Evolutionary conservation across 2,888 invertebrate species (phyloP).

Genomic region (Phaedon cochleariae): DNA sequence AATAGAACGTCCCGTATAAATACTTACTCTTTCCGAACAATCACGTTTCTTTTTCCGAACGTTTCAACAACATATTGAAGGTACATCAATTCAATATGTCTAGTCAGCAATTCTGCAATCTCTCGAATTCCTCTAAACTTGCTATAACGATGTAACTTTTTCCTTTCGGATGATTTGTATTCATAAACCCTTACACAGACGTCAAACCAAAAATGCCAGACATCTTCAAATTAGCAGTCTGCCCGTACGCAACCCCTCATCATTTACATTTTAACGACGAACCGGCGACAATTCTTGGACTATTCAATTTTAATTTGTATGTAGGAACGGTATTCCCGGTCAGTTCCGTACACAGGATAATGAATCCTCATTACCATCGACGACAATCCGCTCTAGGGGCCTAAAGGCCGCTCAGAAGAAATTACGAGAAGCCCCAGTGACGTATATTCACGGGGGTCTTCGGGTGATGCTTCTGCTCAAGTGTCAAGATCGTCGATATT

Average conservation of each 20-base stretch:
- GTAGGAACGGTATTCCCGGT: slow-evolving; percentile 32
- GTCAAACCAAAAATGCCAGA: background rate
- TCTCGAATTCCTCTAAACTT: background rate
- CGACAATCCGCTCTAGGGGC: slow-evolving; percentile 25
- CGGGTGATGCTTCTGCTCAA: too few species aligned
- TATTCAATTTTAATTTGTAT: slow-evolving; percentile 36
- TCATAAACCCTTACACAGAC: background rate
- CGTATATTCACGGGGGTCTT: too few species aligned
- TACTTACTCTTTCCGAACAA: too few species aligned
- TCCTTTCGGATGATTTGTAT: background rate
- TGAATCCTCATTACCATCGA: slow-evolving; percentile 37
- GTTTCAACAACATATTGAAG: too few species aligned
- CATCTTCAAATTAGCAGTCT: slow-evolving; percentile 26
- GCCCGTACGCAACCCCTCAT: slow-evolving; percentile 16
- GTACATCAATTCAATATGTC: too few species aligned
- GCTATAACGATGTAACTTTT: background rate
- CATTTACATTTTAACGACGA: slow-evolving; percentile 28
- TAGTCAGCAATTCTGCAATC: too few species aligned
- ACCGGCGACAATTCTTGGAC: slow-evolving; percentile 32
- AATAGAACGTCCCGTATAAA: too few species aligned
- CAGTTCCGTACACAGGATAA: slow-evolving; percentile 38
- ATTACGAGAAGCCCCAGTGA: slow-evolving; percentile 30
- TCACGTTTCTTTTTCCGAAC: too few species aligned
- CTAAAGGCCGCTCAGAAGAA: slow-evolving; percentile 32
- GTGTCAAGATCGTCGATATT: too few species aligned